Conservation (phyloP, 2,888 invertebrate species). For the Sialis fuliginosa region DNA sequence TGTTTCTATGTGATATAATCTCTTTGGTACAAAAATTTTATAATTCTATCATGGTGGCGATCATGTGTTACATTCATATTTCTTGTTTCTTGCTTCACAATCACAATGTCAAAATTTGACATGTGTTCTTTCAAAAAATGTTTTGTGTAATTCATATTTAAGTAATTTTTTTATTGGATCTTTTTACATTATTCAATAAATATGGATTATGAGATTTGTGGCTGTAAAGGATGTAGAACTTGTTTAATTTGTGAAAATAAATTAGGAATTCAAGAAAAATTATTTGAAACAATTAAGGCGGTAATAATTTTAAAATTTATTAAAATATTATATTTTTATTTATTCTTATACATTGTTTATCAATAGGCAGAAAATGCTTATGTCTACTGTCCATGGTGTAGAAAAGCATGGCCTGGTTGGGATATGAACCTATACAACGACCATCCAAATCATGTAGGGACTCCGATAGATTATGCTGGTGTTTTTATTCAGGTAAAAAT, state of each 20-base stretch:
- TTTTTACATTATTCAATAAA: too few species aligned
- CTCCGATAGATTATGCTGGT: constrained; percentile 43
- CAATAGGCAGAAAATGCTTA: constrained; percentile 38
- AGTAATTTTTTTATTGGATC: too few species aligned
- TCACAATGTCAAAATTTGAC: too few species aligned
- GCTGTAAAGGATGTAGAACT: constrained; percentile 83
- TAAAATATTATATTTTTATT: neutral
- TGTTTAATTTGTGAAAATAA: constrained; percentile 72
- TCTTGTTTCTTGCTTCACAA: too few species aligned
- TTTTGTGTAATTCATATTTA: too few species aligned
- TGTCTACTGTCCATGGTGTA: constrained; percentile 59
- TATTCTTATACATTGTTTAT: neutral
- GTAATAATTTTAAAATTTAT: constrained; percentile 14
- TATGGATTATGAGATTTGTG: constrained; percentile 33
- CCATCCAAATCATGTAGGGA: constrained; percentile 50
- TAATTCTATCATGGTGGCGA: too few species aligned
- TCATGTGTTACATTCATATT: too few species aligned
- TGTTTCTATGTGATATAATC: too few species aligned
- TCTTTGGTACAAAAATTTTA: too few species aligned
- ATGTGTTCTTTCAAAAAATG: too few species aligned
- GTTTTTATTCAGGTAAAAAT: constrained; percentile 35
- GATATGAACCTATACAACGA: constrained; percentile 34
- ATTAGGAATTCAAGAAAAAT: constrained; percentile 30
- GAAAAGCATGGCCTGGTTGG: constrained; percentile 58
- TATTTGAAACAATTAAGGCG: constrained; percentile 19